Evolutionary conservation across 1,140 invertebrate species (phyloP).

Genomic region (Linepithema humile): DNA sequence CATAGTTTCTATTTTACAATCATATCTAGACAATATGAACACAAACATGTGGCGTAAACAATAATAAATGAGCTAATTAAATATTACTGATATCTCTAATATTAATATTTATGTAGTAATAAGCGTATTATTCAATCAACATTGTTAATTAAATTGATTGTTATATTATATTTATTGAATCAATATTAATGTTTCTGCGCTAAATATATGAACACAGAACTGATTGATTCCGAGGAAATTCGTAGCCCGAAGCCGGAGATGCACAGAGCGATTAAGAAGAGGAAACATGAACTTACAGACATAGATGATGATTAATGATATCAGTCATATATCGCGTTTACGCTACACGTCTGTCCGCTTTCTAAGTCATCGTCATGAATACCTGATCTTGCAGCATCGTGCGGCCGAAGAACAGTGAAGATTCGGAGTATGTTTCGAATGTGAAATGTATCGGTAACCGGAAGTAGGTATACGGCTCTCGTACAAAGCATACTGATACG

Average conservation of each 20-base stretch:
- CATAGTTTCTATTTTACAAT: neutral
- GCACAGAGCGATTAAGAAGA: conserved; percentile 26
- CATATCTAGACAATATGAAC: neutral
- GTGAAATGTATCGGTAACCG: conserved; percentile 19
- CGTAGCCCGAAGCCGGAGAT: conserved; percentile 1
- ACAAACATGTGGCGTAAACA: neutral
- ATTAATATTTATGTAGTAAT: neutral
- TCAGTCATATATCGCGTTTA: conserved; percentile 24
- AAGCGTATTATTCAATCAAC: too few relatives aligned
- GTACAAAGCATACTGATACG: neutral
- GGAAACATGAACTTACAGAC: conserved; percentile 18
- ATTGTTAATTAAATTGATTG: too few relatives aligned
- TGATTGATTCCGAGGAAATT: neutral
- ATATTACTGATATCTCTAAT: neutral
- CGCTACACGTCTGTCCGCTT: conserved; percentile 52
- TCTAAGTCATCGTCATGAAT: conserved; percentile 40
- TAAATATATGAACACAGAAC: neutral
- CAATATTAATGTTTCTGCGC: neutral
- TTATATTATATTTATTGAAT: neutral
- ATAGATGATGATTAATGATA: conserved; percentile 46
- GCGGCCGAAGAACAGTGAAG: conserved; percentile 16
- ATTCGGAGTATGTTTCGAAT: neutral
- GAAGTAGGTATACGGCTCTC: neutral
- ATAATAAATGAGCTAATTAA: neutral
- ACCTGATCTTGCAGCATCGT: conserved; percentile 38